Evolutionary conservation across 2,113 vertebrate species (phyloP).

Genomic region (Brachypodius melanocephalos): DNA sequence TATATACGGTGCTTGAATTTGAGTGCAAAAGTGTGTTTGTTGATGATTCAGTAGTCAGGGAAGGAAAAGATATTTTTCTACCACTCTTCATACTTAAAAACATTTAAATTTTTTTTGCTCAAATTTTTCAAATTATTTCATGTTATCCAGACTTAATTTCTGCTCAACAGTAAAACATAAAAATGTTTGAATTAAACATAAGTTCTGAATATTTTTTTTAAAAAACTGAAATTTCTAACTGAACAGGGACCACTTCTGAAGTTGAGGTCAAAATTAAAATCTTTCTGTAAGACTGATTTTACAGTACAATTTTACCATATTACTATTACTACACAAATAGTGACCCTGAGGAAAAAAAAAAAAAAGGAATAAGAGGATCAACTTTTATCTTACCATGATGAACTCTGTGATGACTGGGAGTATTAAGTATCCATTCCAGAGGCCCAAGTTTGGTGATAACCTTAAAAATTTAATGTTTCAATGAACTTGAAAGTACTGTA

Average conservation of each 20-base stretch:
- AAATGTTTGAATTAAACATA: not conserved
- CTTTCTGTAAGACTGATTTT: not conserved
- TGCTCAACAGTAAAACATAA: not conserved
- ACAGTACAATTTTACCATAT: not conserved
- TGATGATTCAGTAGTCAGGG: not conserved
- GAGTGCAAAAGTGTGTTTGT: not conserved
- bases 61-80: not conserved
- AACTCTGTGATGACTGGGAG: slow-evolving; percentile 91
- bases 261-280: not conserved
- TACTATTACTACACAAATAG: not conserved
- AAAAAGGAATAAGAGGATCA: not conserved
- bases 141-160: not conserved
- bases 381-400: slow-evolving; percentile 82
- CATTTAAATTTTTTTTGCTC: not conserved
- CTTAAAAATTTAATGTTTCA: slow-evolving; percentile 61
- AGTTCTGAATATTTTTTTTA: not conserved
- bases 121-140: not conserved
- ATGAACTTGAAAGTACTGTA: not conserved
- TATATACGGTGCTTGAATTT: not conserved
- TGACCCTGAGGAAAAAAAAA: not conserved
- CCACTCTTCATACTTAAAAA: not conserved
- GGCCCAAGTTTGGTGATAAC: slow-evolving; percentile 84
- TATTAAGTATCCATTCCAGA: slow-evolving; percentile 90
- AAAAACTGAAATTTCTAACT: not conserved
- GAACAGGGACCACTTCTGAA: not conserved